These are phyloP conservation scores for Nephrotoma guestfalica DNA, from an alignment of 2,888 invertebrate species.

Conservation along the genomic window DNA sequence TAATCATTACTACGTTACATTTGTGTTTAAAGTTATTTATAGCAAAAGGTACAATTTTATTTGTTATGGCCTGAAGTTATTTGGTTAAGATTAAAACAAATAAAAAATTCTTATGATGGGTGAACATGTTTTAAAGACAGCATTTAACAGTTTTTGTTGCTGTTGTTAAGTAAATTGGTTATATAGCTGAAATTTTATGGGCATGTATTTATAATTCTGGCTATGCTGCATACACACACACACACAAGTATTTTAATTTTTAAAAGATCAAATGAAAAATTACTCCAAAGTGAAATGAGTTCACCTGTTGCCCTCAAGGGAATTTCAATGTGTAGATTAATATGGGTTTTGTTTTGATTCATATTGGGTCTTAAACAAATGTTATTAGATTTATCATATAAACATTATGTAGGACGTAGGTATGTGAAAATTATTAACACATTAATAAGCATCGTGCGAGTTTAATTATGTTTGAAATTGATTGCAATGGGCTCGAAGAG, in stretches of 20 bases:
- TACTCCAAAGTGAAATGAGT: not conserved
- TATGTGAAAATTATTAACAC: not conserved
- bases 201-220: not conserved
- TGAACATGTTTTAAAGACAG: not conserved
- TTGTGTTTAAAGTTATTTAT: not conserved
- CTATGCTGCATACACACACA: not conserved
- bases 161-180: not conserved
- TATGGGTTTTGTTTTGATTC: not conserved
- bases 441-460: not conserved
- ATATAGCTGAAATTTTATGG: not conserved
- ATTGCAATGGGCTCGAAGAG: not conserved
- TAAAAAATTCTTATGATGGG: not conserved
- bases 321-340: not conserved
- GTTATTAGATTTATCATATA: not conserved
- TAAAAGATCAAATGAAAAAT: not conserved
- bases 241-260: not conserved
- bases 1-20: not conserved
- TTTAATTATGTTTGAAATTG: not conserved
- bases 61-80: not conserved
- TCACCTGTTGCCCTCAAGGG: slow-evolving; percentile 5
- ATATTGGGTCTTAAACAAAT: not conserved
- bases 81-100: not conserved
- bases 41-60: not conserved
- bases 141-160: not conserved
- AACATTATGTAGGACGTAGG: not conserved